A percentile compares a stretch with the other conserved stretches of the same genome.
Conservation (phyloP, 2,797 vertebrate species). For the Botia kubotai region DNA sequence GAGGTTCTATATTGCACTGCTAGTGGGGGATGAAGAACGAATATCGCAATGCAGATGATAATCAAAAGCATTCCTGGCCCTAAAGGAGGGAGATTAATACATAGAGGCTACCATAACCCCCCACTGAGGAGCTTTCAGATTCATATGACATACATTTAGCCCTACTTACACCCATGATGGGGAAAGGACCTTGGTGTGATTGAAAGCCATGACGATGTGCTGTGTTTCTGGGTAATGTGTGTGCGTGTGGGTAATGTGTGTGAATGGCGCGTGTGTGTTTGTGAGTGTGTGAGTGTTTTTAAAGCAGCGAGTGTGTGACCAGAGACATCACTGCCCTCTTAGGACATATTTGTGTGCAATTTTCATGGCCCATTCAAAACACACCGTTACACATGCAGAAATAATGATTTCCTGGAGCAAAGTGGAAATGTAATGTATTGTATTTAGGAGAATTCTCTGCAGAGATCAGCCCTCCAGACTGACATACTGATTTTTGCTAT, state of each 20-base stretch:
- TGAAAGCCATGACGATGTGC: constrained; percentile 51
- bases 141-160: constrained; percentile 18
- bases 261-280: background rate
- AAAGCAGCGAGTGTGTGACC: background rate
- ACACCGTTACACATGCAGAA: background rate
- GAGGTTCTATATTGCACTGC: constrained; percentile 63
- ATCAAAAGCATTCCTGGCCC: constrained; percentile 69
- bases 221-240: constrained; percentile 2
- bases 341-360: constrained; percentile 14
- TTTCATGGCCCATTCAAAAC: background rate
- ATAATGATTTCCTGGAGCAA: constrained; percentile 8
- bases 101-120: constrained; percentile 45
- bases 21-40: constrained; percentile 51
- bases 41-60: constrained; percentile 78
- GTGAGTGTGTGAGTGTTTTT: background rate
- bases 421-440: background rate
- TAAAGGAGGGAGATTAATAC: constrained; percentile 51
- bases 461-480: constrained; percentile 6
- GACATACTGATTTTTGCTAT: constrained; percentile 14
- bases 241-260: background rate
- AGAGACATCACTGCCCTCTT: constrained; percentile 21
- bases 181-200: constrained; percentile 24
- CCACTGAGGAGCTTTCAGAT: constrained; percentile 28
- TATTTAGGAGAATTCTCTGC: constrained; percentile 7
- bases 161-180: constrained; percentile 18